These are phyloP conservation scores for Cirrhinus mrigala DNA, from an alignment of 2,797 vertebrate genomes.

Conservation along the genomic window DNA sequence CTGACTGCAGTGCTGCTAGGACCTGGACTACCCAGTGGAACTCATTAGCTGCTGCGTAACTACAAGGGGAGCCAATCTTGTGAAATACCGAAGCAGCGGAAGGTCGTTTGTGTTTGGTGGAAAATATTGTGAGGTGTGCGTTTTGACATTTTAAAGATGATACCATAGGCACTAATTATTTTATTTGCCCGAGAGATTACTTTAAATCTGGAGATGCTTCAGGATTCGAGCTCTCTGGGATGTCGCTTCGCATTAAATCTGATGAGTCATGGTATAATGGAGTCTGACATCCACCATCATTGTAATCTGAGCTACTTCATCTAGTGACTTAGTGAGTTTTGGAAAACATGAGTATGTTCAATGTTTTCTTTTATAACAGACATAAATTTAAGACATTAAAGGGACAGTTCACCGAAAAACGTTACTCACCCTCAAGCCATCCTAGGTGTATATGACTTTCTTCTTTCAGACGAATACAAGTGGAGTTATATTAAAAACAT, in stretches of 20 bases:
- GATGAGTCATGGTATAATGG: slow-evolving; percentile 11
- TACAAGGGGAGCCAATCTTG: slow-evolving; percentile 1
- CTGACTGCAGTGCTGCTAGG: slow-evolving; percentile 38
- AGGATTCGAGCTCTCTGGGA: background rate
- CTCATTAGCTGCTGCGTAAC: slow-evolving; percentile 40
- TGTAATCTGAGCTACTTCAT: slow-evolving; percentile 15
- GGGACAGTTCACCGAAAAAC: too few species aligned
- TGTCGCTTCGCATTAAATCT: background rate
- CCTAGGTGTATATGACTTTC: too few species aligned
- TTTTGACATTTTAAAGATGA: slow-evolving; percentile 18
- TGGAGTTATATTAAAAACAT: too few species aligned
- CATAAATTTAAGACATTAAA: background rate
- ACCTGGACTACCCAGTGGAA: slow-evolving; percentile 31
- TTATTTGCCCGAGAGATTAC: background rate
- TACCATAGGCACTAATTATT: background rate
- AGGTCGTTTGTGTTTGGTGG: slow-evolving; percentile 28
- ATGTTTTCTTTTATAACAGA: background rate
- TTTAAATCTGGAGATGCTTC: background rate
- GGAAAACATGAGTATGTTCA: background rate
- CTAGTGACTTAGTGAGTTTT: background rate
- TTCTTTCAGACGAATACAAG: too few species aligned
- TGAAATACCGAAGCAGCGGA: background rate
- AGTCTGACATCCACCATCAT: background rate
- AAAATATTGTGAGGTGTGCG: background rate
- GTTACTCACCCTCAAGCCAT: too few species aligned